These are phyloP conservation scores for Eriosoma lanigerum DNA, from an alignment of 1,140 invertebrate species.

Conservation along the genomic window DNA sequence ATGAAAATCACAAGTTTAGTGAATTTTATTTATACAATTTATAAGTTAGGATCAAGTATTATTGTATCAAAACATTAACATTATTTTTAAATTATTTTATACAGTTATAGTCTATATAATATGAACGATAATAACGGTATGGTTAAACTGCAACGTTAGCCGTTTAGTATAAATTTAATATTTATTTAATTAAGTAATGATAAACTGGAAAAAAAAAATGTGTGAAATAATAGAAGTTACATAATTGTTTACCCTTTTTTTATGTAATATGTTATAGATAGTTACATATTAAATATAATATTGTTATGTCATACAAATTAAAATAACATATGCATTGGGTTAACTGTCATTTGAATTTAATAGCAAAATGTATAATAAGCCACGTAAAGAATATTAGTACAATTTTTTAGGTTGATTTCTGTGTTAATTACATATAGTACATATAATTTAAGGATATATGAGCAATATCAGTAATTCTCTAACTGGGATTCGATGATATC, in stretches of 20 bases:
- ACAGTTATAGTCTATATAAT: no score
- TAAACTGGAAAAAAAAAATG: background rate
- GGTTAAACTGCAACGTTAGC: no score
- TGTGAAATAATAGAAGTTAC: background rate
- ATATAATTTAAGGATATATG: no score
- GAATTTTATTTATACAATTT: no score
- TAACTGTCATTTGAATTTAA: constrained; percentile 23
- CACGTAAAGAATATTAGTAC: background rate
- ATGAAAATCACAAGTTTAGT: no score
- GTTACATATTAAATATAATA: background rate
- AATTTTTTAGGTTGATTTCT: constrained; percentile 8
- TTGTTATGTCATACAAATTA: background rate
- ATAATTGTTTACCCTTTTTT: constrained; percentile 15
- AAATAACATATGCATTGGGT: constrained; percentile 2
- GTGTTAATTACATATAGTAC: constrained; percentile 6
- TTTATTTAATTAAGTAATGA: background rate
- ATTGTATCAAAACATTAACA: no score
- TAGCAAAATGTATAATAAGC: constrained; percentile 5
- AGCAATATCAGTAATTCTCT: no score
- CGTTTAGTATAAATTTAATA: no score
- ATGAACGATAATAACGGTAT: no score
- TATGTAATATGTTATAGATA: background rate
- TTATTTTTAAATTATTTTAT: no score
- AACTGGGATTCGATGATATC: no score
- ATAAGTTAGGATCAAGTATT: no score